Evolutionary conservation across 64 coral and sea anemone species (phyloP), one percentile per base, ranked within the genome.

Genomic region (Actinia tenebrosa): DNA sequence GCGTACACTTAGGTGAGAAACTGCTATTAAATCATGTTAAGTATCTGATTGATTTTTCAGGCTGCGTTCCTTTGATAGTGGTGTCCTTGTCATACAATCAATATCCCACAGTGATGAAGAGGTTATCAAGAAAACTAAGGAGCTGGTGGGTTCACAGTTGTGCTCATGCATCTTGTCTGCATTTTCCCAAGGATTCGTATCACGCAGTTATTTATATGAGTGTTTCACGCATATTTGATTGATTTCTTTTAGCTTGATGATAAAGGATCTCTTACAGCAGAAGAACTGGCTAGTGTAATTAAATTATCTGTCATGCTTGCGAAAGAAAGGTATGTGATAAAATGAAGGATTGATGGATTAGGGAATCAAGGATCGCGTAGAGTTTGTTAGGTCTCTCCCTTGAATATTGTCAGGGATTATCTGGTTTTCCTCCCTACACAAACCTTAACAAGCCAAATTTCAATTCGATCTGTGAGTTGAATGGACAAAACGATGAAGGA

Each of bases 241-340:
- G 60, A 45, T 69, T 53, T 18, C 71, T 59, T 66, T 10, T 43
- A 99, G 97, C 86, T 99, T 23, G 86, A 95, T 92, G 87, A 92
- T 54, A 89, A 99, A 72, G 71, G 71, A 3, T 99, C 90, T 79
- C 53, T 99, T 20, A 99, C 90, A 37, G 93, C 97, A 53, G 97
- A 99, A 25, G 93, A 95, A 87, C 68, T 99, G 15, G 88, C 97
- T 2, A 84, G 87, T 77, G 53, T 95, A 44, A 20, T 84, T 5
- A 86, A 89, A 47, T 52, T 99, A 53, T 99, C 97, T 50, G 91
- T 99, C 17, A 99, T 99, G 97, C 71, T 99, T 52, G 97, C 97
- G 15, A 99, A 91, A 83, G 97, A 99, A 84, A 95, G 97, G 97
- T 99, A 92, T 13, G 20, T 16, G 27, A 45, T 61, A 61, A 19